Conservation (phyloP, 1,140 invertebrate genomes). For the Halesus radiatus region DNA sequence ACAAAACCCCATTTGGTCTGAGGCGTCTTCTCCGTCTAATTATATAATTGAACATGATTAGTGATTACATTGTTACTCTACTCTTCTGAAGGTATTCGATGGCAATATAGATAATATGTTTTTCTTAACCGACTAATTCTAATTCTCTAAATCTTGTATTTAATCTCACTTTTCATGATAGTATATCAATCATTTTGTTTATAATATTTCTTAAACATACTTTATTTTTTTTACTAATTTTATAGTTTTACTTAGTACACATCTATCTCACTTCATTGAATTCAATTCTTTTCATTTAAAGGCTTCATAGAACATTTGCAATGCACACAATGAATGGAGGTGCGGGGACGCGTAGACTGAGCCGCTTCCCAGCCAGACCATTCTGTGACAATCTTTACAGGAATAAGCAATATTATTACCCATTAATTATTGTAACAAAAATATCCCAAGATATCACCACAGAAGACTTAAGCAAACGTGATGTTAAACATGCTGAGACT, state of each 20-base stretch:
- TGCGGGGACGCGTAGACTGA: not conserved
- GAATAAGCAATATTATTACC: too few species aligned
- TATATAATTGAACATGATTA: conserved; percentile 44
- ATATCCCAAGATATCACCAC: too few species aligned
- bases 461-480: too few species aligned
- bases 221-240: conserved; percentile 35
- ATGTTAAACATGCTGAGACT: too few species aligned
- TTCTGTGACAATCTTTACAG: too few species aligned
- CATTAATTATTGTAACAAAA: too few species aligned
- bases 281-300: conserved; percentile 56
- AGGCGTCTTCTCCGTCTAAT: conserved; percentile 22
- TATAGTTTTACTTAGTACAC: conserved; percentile 40
- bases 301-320: conserved; percentile 52
- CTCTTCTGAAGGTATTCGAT: conserved; percentile 47
- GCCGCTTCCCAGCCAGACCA: too few species aligned
- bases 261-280: conserved; percentile 57
- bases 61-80: conserved; percentile 24
- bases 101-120: conserved; percentile 46
- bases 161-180: conserved; percentile 51
- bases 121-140: conserved; percentile 37
- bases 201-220: conserved; percentile 26
- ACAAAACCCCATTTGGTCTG: conserved; percentile 31
- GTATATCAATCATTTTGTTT: conserved; percentile 26
- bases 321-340: conserved; percentile 44
- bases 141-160: conserved; percentile 47